Base-by-base conservation (phyloP, 2,113 vertebrate genomes). In the Pseudorhombus dupliciocellatus region DNA sequence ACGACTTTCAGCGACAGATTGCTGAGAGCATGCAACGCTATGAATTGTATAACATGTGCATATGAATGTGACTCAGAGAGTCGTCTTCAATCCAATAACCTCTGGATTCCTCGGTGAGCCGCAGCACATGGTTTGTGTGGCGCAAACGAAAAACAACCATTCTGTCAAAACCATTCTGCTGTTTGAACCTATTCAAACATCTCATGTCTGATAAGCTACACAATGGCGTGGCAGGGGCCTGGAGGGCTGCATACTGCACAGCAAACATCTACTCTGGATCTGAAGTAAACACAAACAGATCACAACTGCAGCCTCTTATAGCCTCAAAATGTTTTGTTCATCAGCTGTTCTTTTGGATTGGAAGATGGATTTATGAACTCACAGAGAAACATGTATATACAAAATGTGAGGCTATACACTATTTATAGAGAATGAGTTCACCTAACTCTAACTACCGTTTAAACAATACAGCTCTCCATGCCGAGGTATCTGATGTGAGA, bases 61-160 rank as follows among this genome's bases (percentile, higher is more conserved):
- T n/a, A n/a, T n/a, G 30, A 51, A 56, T 37, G 5, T 75, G 52
- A 81, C 16, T 67, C 42, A 66, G 26, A 12, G 26, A 55, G 57
- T n/a, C n/a, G 42, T 52, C 10, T 60, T 53, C 37, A 67, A 80
- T 70, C 48, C 30, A 40, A 56, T 75, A 48, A 67, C 67, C 57
- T 76, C 52, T 34, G 42, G 61, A 66, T 72, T 48, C 30, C 28
- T 72, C 50, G 42, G 57, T 50, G 7, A 7, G 46, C 50, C 68
- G 75, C 31, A 79, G 69, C 24, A 7, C 24, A 44, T 22, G 31
- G 28, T 63, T 40, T 56, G 30, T 73, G 54, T 53, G 52, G 34
- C 31, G 7, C 62, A 52, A 57, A 56, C 21, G 28, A 50, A 26
- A 34, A 54, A 50, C 54, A 48, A 40, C n/a, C 2, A 10, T 21